Percentiles rank a stretch among this genome's conserved stretches.
Evolutionary conservation across 2,113 vertebrate species (phyloP).

Genomic region (Hippopotamus amphibius): DNA sequence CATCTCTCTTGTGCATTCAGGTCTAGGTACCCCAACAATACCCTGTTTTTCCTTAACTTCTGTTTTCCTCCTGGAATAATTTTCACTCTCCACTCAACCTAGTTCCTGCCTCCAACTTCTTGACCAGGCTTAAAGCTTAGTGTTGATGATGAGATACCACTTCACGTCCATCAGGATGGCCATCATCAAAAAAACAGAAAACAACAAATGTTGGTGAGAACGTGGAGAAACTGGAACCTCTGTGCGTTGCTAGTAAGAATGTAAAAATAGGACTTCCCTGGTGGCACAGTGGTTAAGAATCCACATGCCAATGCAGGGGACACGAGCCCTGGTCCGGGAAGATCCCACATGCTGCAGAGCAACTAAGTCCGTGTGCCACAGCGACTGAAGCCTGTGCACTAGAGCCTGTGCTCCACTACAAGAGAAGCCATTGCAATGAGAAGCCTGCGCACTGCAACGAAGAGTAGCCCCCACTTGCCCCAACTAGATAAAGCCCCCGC

Average conservation of each 20-base stretch:
- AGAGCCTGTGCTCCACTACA: too few species aligned
- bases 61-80: neutral
- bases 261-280: neutral
- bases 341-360: too few species aligned
- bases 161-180: neutral
- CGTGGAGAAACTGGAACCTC: neutral
- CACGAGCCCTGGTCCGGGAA: too few species aligned
- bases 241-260: neutral
- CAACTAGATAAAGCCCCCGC: too few species aligned
- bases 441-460: too few species aligned
- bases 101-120: neutral
- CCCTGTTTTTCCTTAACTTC: neutral
- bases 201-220: neutral
- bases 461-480: too few species aligned
- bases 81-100: neutral
- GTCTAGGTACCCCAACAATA: rapidly evolving
- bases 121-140: neutral
- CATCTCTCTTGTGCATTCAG: neutral
- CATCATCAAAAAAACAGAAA: neutral
- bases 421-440: too few species aligned
- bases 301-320: too few species aligned
- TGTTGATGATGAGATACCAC: neutral
- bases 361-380: too few species aligned
- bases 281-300: too few species aligned
- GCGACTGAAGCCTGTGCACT: too few species aligned